phyloP scores from a whole-genome alignment of 2,113 vertebrate genomes.

The Sphyrna mokarran region DNA sequence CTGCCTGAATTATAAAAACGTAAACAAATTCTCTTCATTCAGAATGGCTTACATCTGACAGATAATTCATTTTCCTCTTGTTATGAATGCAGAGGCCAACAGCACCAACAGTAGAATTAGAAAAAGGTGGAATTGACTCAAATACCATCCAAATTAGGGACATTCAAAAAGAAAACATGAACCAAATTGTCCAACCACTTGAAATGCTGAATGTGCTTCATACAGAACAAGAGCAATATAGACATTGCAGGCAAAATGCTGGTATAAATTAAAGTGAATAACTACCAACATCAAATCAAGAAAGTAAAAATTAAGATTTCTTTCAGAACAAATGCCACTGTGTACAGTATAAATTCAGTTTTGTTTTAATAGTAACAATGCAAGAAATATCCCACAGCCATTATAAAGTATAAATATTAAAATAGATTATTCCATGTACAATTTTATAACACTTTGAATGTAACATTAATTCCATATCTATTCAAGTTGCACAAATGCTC shows the following conservation, averaged over 20 bases:
- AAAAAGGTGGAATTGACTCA: neutral
- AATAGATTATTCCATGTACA: neutral
- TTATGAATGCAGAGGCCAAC: neutral
- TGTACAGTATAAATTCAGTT: neutral
- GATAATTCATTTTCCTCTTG: too few species aligned
- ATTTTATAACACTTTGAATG: neutral
- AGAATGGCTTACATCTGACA: too few species aligned
- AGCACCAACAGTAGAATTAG: neutral
- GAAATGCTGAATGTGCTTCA: neutral
- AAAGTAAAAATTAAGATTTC: neutral
- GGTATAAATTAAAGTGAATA: too few species aligned
- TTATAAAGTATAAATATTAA: neutral
- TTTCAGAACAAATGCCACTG: neutral
- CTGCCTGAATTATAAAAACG: too few species aligned
- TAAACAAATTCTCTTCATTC: too few species aligned
- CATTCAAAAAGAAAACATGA: neutral
- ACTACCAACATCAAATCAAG: neutral
- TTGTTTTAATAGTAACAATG: neutral
- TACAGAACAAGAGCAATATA: neutral
- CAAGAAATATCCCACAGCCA: neutral
- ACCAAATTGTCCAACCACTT: neutral
- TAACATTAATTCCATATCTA: neutral
- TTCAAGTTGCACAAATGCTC: neutral
- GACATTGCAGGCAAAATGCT: neutral
- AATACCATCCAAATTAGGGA: neutral